A percentile compares a stretch with the other conserved stretches of the same genome.
These are phyloP conservation scores for Oscheius myriophilus DNA, from an alignment of 2,888 invertebrate species.

Conservation along the genomic window DNA sequence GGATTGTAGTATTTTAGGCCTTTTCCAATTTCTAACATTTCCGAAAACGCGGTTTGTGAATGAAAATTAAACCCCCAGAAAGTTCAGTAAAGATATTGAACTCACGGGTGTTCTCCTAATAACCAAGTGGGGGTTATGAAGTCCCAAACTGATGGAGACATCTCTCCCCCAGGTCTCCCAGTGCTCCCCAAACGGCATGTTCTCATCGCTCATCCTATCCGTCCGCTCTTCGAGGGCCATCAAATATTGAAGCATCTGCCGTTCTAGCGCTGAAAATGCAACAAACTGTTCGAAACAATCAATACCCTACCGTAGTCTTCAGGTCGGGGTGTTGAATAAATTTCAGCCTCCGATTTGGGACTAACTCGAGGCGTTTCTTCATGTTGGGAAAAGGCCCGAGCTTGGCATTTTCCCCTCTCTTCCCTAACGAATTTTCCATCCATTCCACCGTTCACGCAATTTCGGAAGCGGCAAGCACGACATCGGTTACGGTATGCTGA, in stretches of 20 bases:
- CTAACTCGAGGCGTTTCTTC: slow-evolving; percentile 7
- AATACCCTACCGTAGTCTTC: slow-evolving; percentile 15
- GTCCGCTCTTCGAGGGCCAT: slow-evolving; percentile 40
- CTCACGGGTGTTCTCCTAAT: slow-evolving; percentile 46
- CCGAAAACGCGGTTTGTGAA: too few relatives aligned
- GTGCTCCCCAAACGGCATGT: slow-evolving; percentile 38
- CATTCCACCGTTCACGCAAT: slow-evolving; percentile 60
- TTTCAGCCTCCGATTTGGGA: slow-evolving; percentile 21
- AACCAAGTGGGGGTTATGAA: slow-evolving; percentile 44
- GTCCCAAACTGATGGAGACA: slow-evolving; percentile 42
- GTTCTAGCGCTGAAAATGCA: slow-evolving; percentile 34
- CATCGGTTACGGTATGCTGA: slow-evolving; percentile 58
- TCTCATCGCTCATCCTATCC: slow-evolving; percentile 46
- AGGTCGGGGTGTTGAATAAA: not conserved
- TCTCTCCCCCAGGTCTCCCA: slow-evolving; percentile 44
- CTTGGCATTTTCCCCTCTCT: slow-evolving; percentile 42
- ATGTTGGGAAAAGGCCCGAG: too few relatives aligned
- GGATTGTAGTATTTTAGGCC: too few relatives aligned
- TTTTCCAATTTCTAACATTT: too few relatives aligned
- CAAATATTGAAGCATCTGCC: slow-evolving; percentile 38
- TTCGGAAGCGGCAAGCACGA: slow-evolving; percentile 58
- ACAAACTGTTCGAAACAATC: too few relatives aligned
- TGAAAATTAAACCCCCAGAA: too few relatives aligned
- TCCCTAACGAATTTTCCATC: slow-evolving; percentile 58
- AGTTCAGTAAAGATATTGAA: not conserved